A percentile compares a stretch with the other conserved stretches of the same genome.
These are phyloP conservation scores for Labeo rohita DNA, from an alignment of 2,113 vertebrate genomes.

Conservation along the genomic window DNA sequence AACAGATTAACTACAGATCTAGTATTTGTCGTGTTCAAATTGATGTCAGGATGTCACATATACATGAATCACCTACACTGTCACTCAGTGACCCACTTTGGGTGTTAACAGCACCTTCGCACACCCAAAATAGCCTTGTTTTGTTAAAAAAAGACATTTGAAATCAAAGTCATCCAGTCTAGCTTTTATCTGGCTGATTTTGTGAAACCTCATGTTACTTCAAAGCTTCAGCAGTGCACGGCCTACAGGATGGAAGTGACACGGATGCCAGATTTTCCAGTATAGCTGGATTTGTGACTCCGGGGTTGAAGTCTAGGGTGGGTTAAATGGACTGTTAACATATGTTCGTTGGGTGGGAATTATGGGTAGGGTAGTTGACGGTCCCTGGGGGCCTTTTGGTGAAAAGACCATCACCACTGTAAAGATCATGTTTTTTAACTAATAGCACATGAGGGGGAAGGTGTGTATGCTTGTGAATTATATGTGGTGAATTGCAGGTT, in stretches of 20 bases:
- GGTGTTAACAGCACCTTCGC: neutral
- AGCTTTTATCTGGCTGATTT: neutral
- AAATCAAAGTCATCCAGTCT: neutral
- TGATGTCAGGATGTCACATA: neutral
- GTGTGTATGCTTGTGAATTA: neutral
- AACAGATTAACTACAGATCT: neutral
- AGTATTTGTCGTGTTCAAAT: neutral
- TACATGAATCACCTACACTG: neutral
- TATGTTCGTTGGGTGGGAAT: neutral
- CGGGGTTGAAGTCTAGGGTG: too few species aligned
- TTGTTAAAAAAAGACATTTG: neutral
- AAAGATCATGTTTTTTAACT: neutral
- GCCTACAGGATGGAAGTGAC: neutral
- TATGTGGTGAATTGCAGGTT: neutral
- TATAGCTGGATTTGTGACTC: neutral
- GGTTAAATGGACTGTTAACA: neutral
- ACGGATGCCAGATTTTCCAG: neutral
- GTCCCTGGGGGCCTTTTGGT: neutral
- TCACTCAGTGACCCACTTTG: neutral
- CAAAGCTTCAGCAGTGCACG: neutral
- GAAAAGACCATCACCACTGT: neutral
- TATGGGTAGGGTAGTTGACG: neutral
- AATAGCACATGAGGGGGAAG: neutral
- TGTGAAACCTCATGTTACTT: neutral
- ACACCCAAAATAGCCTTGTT: neutral